Base-by-base conservation (phyloP, 2,888 invertebrate species). In the Drosophila mimetica region DNA sequence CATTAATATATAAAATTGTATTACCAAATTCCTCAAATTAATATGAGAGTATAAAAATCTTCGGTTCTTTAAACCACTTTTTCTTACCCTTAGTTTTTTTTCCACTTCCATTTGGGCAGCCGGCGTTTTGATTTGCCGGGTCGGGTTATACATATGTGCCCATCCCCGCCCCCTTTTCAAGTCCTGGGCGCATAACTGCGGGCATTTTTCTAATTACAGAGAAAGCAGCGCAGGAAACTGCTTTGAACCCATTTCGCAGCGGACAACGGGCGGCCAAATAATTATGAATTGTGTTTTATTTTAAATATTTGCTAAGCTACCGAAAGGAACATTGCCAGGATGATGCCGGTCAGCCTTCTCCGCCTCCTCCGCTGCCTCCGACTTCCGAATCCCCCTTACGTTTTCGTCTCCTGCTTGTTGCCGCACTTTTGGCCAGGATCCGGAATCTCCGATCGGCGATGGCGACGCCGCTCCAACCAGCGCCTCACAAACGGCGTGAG, bases 401-500 rank as follows among this genome's bases (percentile, higher is more conserved):
- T 77, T 16, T 64, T 22, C 57, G 86, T 88, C 75, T 85, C 89
- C 34, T 70, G 73, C 28, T 76, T 57, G 6, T 51, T 54, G 50
- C 64, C 55, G 22, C 42, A 30, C 22, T 48, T 73, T n/a, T 20
- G 41, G 39, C 48, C 48, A 41, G 18, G 48, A 64, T 58, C 60
- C 2, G 82, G 85, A 13, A 74, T 54, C 18, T 71, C 55, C 1
- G 66, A 73, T 30, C 65, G 51, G 2, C 64, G 74, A 28, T 69
- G 67, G 11, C 73, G 76, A 42, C 79, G 77, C 4, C 75, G 73
- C 47, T 87, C 80, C 87, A 92, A 90, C 57, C 95, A 92, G 77
- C 93, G 93, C 48, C 96, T 92, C 1, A 96, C 90, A 80, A 95
- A 95, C 0, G 96, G 96, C 0, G 96, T 95, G n/a, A 96, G 88